phyloP scores from a whole-genome alignment of 2,797 vertebrate species.

The Danio aesculapii region DNA sequence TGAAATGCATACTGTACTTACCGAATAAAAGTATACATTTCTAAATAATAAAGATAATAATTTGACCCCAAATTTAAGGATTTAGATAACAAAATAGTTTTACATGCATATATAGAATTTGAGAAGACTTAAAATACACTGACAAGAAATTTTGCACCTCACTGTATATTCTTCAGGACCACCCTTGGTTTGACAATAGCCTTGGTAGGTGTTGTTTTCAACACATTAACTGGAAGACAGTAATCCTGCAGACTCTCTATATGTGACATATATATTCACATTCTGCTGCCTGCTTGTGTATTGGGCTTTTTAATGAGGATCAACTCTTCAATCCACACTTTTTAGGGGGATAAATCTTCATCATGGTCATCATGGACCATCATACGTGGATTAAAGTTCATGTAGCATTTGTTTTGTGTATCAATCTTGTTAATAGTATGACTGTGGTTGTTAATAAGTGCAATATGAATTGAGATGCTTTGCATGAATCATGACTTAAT shows the following conservation, averaged over 20 bases:
- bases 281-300: constrained; percentile 28
- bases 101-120: neutral
- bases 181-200: constrained; percentile 5
- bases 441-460: too few species aligned
- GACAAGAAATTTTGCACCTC: neutral
- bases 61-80: neutral
- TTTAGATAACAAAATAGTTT: too few species aligned
- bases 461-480: too few species aligned
- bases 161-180: neutral
- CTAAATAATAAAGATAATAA: too few species aligned
- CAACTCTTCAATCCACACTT: neutral
- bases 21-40: too few species aligned
- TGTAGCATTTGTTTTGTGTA: too few species aligned
- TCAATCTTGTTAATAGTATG: too few species aligned
- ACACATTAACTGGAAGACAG: constrained; percentile 42
- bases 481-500: too few species aligned
- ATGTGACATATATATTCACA: constrained; percentile 25
- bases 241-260: constrained; percentile 30
- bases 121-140: neutral
- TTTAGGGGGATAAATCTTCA: neutral
- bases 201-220: constrained; percentile 37
- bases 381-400: too few species aligned
- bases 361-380: too few species aligned
- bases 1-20: too few species aligned
- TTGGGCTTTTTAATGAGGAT: constrained; percentile 35